phyloP scores from a whole-genome alignment of 1,140 invertebrate species.

The Pogonomyrmex barbatus region DNA sequence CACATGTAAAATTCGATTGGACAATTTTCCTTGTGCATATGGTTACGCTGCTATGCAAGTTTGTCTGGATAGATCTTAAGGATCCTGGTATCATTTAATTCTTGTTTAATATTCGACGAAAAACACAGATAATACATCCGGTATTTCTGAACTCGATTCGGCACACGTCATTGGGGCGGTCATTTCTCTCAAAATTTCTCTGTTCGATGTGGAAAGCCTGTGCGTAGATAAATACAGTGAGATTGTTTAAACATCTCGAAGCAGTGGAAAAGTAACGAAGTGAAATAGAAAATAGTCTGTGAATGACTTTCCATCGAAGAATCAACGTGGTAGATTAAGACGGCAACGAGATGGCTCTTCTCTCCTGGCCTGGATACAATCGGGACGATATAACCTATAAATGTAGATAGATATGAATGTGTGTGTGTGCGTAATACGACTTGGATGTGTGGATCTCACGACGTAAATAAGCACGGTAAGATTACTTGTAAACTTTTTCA shows the following conservation, averaged over 20 bases:
- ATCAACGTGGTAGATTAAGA: neutral
- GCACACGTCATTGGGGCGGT: too few species aligned
- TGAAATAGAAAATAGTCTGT: neutral
- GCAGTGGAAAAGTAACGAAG: neutral
- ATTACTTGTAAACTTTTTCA: neutral
- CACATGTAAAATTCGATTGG: too few species aligned
- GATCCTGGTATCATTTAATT: too few species aligned
- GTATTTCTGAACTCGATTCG: too few species aligned
- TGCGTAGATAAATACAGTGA: too few species aligned
- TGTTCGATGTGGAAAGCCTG: neutral
- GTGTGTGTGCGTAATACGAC: neutral
- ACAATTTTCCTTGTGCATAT: too few species aligned
- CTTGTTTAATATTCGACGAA: too few species aligned
- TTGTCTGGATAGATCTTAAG: too few species aligned
- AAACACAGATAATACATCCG: too few species aligned
- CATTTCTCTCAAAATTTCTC: neutral
- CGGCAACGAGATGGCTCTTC: neutral
- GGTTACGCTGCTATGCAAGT: too few species aligned
- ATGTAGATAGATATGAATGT: neutral
- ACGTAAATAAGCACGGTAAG: neutral
- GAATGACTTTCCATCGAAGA: neutral
- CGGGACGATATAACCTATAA: neutral
- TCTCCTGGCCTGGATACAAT: neutral
- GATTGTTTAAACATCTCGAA: neutral
- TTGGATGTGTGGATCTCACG: neutral